phyloP scores from a whole-genome alignment of 1,140 invertebrate genomes.

The Drosophila busckii region DNA sequence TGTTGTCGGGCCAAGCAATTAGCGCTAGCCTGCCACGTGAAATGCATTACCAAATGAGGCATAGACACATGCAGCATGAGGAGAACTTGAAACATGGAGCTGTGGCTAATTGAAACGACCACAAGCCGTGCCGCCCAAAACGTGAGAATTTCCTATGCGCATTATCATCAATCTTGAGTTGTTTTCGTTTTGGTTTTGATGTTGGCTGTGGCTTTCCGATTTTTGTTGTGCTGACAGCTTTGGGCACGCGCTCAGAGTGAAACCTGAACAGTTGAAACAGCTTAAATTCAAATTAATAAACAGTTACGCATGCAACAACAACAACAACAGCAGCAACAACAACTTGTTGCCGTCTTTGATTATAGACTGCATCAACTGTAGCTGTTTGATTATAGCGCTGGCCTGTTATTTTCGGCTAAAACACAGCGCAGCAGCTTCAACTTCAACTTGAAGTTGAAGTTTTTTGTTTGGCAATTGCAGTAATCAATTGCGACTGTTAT shows the following conservation, averaged over 20 bases:
- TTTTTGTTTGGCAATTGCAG: conserved; percentile 32
- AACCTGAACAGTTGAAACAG: conserved; percentile 24
- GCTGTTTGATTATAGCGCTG: conserved; percentile 29
- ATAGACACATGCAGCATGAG: conserved; percentile 5
- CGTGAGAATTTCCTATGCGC: conserved; percentile 33
- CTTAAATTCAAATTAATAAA: conserved; percentile 61
- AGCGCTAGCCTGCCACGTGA: conserved; percentile 39
- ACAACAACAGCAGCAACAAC: too few relatives aligned
- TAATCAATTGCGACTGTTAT: conserved; percentile 48
- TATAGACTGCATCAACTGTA: conserved; percentile 3
- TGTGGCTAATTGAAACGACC: conserved; percentile 26
- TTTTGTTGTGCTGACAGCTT: not conserved
- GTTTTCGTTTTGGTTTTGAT: not conserved
- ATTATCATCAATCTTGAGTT: conserved; percentile 34
- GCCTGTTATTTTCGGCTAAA: conserved; percentile 37
- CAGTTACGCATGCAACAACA: conserved; percentile 74
- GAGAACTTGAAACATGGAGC: not conserved
- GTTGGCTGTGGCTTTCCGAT: not conserved
- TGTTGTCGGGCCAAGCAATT: conserved; percentile 52
- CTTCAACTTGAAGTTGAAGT: not conserved
- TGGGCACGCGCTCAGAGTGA: not conserved
- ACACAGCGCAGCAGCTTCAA: not conserved
- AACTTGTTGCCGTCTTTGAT: conserved; percentile 43
- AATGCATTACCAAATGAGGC: conserved; percentile 37
- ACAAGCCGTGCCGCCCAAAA: conserved; percentile 22